These are phyloP conservation scores for Semaprochilodus insignis DNA, from an alignment of 2,797 vertebrate species.

Conservation along the genomic window DNA sequence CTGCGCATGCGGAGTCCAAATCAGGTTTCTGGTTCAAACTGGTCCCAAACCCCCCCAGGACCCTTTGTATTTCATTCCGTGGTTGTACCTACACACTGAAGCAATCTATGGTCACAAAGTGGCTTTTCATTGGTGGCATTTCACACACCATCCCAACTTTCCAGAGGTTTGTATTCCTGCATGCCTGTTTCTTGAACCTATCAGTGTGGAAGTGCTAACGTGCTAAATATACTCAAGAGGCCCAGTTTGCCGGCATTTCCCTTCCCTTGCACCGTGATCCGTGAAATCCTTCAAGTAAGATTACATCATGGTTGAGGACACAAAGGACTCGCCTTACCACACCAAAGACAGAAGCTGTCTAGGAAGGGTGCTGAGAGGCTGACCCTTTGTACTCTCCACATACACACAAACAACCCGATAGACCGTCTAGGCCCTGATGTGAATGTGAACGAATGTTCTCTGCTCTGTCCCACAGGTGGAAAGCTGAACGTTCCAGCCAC, in stretches of 20 bases:
- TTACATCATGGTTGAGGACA: constrained; percentile 40
- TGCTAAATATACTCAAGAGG: constrained; percentile 43
- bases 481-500: constrained; percentile 32
- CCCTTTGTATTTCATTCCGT: too few species aligned
- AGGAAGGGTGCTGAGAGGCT: constrained; percentile 8
- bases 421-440: constrained; percentile 30
- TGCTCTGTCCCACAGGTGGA: constrained; percentile 55
- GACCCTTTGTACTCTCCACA: background rate
- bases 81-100: too few species aligned
- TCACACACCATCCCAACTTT: too few species aligned
- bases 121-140: too few species aligned
- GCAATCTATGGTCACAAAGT: too few species aligned
- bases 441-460: constrained; percentile 17
- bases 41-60: too few species aligned
- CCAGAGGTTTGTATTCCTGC: background rate
- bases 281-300: constrained; percentile 50
- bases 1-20: too few species aligned
- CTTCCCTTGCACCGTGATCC: constrained; percentile 57
- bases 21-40: too few species aligned
- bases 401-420: constrained; percentile 39
- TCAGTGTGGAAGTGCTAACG: background rate
- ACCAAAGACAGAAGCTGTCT: constrained; percentile 26
- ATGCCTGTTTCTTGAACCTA: background rate
- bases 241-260: constrained; percentile 56
- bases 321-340: constrained; percentile 46